Evolutionary conservation across 2,888 invertebrate genomes (phyloP).

Genomic region (Steinernema carpocapsae): DNA sequence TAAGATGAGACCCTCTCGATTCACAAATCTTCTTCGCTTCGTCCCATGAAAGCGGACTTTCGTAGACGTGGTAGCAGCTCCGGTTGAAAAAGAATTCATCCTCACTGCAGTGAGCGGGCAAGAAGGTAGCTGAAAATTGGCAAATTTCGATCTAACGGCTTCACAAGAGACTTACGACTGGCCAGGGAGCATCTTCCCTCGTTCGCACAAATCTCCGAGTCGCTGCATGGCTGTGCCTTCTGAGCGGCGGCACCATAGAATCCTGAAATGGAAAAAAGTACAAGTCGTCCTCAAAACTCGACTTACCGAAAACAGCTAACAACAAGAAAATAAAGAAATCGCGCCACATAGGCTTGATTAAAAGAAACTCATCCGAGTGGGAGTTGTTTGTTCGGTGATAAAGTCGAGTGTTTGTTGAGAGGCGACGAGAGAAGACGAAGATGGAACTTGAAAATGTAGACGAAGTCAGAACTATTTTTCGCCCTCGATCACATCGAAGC

Average conservation of each 20-base stretch:
- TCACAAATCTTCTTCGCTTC: not conserved
- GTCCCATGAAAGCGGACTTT: constrained; percentile 24
- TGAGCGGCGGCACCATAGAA: not conserved
- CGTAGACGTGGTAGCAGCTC: constrained; percentile 10
- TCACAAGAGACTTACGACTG: not conserved
- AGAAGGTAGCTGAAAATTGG: not conserved
- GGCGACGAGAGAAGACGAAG: constrained; percentile 1
- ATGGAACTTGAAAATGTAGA: not conserved
- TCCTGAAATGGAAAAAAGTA: not conserved
- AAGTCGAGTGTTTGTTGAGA: constrained; percentile 19
- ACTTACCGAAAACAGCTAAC: not conserved
- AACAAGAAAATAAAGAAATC: not conserved
- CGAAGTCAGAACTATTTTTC: not conserved
- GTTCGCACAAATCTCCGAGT: constrained; percentile 6
- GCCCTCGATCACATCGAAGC: not conserved
- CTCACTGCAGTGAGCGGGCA: constrained; percentile 14
- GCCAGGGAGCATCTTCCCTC: constrained; percentile 10
- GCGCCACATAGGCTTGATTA: constrained; percentile 25
- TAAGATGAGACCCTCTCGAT: not conserved
- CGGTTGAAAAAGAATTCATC: constrained; percentile 1
- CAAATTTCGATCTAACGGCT: not conserved
- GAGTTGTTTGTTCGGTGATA: constrained; percentile 2
- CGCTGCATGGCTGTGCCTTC: not conserved
- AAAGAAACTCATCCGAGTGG: constrained; percentile 24
- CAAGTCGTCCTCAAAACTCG: not conserved